A percentile compares a stretch with the other conserved stretches of the same genome.
phyloP scores from a whole-genome alignment of 2,888 invertebrate species.

The Erannis defoliaria region DNA sequence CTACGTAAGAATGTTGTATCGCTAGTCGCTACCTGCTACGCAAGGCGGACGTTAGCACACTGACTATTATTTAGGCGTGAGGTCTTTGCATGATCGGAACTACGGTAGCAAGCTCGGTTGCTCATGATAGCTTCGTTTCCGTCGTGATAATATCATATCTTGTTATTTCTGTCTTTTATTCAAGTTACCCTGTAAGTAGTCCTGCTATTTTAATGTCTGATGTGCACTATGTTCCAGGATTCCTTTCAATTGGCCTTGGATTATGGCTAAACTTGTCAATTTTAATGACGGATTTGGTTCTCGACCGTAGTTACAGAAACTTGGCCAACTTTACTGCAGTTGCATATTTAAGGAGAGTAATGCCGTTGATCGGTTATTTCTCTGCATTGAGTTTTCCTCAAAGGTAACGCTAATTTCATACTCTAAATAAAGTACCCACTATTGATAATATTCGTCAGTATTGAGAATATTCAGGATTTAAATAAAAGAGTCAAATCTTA shows the following conservation, averaged over 20 bases:
- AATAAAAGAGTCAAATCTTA: no score
- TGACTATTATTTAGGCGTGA: no score
- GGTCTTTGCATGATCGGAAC: no score
- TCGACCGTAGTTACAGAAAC: constrained; percentile 71
- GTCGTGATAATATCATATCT: no score
- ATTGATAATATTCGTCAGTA: background rate
- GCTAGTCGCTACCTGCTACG: no score
- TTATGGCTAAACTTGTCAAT: constrained; percentile 60
- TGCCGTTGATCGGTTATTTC: constrained; percentile 48
- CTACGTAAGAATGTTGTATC: no score
- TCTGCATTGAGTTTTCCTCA: constrained; percentile 49
- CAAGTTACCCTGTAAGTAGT: constrained; percentile 19
- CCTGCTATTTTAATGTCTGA: background rate
- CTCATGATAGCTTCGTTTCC: no score
- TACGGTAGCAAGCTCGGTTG: no score
- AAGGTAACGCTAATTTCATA: constrained; percentile 46
- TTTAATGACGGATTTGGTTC: constrained; percentile 54
- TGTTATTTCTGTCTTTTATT: no score
- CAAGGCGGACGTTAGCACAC: no score
- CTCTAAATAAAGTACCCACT: background rate
- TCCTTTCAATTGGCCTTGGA: constrained; percentile 56
- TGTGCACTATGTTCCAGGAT: constrained; percentile 55
- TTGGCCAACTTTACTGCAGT: constrained; percentile 70
- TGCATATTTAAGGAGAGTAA: constrained; percentile 57
- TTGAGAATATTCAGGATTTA: no score